These are phyloP conservation scores for Chaenodraco wilsoni DNA, from an alignment of 2,797 vertebrate species.

Conservation along the genomic window DNA sequence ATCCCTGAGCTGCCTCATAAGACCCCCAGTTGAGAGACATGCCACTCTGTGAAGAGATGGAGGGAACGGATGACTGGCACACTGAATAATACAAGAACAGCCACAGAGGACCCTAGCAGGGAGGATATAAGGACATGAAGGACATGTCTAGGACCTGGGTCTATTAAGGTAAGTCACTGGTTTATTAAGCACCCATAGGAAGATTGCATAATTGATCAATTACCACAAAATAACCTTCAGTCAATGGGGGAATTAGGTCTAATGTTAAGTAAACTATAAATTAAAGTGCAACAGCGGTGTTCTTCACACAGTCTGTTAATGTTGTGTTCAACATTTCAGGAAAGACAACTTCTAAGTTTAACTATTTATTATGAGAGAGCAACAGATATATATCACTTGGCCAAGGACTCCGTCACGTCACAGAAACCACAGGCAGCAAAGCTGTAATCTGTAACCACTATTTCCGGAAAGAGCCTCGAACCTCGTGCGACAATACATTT, in stretches of 20 bases:
- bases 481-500: no score
- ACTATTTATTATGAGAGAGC: no score
- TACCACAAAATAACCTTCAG: slow-evolving; percentile 8
- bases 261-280: neutral
- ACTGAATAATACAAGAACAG: slow-evolving; percentile 66
- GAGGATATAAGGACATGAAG: slow-evolving; percentile 46
- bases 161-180: slow-evolving; percentile 10
- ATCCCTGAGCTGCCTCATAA: slow-evolving; percentile 62
- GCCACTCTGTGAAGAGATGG: slow-evolving; percentile 49
- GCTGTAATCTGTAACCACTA: no score
- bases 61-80: slow-evolving; percentile 57
- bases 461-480: no score
- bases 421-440: no score
- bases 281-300: no score
- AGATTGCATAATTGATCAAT: neutral
- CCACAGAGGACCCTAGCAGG: slow-evolving; percentile 34
- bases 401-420: no score
- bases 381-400: no score
- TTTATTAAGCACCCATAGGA: slow-evolving; percentile 29
- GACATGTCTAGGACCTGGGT: slow-evolving; percentile 28
- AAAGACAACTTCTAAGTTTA: no score
- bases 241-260: neutral
- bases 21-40: slow-evolving; percentile 67
- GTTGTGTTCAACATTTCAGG: no score
- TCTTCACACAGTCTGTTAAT: no score